These are phyloP conservation scores for Galeopsomyia nigrocyanea DNA, from an alignment of 2,888 invertebrate species.

Conservation along the genomic window DNA sequence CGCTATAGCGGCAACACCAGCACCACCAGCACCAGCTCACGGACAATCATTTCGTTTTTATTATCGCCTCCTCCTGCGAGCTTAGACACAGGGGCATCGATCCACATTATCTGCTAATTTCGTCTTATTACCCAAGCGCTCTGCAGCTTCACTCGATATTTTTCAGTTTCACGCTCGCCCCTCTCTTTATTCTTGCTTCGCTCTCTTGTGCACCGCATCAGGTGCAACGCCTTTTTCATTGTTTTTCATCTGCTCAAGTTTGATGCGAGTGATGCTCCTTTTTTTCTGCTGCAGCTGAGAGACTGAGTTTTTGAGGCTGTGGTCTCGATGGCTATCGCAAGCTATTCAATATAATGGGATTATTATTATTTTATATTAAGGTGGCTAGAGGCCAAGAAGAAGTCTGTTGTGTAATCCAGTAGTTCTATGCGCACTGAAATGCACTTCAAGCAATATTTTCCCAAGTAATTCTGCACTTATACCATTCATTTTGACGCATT, in stretches of 20 bases:
- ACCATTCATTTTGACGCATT: too few species aligned
- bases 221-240: not conserved
- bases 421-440: not conserved
- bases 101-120: slow-evolving; percentile 67
- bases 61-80: slow-evolving; percentile 61
- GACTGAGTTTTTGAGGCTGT: not conserved
- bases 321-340: slow-evolving; percentile 5
- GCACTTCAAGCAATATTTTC: too few species aligned
- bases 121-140: slow-evolving; percentile 58
- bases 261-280: not conserved
- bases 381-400: not conserved
- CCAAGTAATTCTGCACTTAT: too few species aligned
- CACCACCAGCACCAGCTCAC: slow-evolving; percentile 43
- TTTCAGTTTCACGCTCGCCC: slow-evolving; percentile 57
- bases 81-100: slow-evolving; percentile 59
- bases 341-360: slow-evolving; percentile 41
- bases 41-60: slow-evolving; percentile 66
- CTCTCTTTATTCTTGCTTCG: not conserved
- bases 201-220: not conserved
- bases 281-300: not conserved
- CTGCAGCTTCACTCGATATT: slow-evolving; percentile 51
- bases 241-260: not conserved
- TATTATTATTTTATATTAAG: slow-evolving; percentile 38
- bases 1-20: slow-evolving; percentile 3
- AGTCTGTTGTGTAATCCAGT: not conserved